These are phyloP conservation scores for Zaprionus gabonicus DNA, from an alignment of 1,140 invertebrate genomes.

Conservation along the genomic window DNA sequence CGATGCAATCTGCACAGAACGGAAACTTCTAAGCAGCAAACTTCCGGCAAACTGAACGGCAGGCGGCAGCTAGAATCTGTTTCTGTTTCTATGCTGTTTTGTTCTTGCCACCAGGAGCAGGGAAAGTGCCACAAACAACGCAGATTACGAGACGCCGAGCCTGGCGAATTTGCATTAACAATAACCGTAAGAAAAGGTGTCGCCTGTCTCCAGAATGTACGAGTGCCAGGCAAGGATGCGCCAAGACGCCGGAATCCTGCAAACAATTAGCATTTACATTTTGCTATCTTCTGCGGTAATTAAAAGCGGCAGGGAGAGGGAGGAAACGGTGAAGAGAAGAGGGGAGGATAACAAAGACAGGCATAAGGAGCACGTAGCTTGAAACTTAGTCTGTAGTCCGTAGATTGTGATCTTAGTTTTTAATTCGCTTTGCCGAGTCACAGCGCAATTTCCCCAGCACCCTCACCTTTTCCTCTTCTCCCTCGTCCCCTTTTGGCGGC, in stretches of 20 bases:
- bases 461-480: background rate
- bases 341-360: conserved; percentile 18
- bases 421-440: conserved; percentile 43
- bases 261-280: conserved; percentile 76
- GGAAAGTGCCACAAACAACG: conserved; percentile 34
- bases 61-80: conserved; percentile 66
- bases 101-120: conserved; percentile 12
- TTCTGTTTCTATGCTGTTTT: conserved; percentile 16
- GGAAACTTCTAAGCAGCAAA: conserved; percentile 23
- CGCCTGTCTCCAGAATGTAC: conserved; percentile 61
- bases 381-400: conserved; percentile 32
- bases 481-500: conserved; percentile 19
- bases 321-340: background rate
- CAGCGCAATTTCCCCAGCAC: background rate
- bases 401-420: conserved; percentile 75
- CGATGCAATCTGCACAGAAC: conserved; percentile 26
- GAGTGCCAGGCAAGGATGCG: background rate
- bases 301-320: conserved; percentile 40
- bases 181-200: conserved; percentile 72
- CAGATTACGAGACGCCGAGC: conserved; percentile 57
- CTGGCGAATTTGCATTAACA: conserved; percentile 63
- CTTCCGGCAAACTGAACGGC: conserved; percentile 5
- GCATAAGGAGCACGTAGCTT: conserved; percentile 76
- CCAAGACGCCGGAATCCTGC: conserved; percentile 18
- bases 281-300: conserved; percentile 64